Percentiles rank a stretch among this genome's conserved stretches.
Conservation (phyloP, 1,140 invertebrate genomes). For the Hyles vespertilio region DNA sequence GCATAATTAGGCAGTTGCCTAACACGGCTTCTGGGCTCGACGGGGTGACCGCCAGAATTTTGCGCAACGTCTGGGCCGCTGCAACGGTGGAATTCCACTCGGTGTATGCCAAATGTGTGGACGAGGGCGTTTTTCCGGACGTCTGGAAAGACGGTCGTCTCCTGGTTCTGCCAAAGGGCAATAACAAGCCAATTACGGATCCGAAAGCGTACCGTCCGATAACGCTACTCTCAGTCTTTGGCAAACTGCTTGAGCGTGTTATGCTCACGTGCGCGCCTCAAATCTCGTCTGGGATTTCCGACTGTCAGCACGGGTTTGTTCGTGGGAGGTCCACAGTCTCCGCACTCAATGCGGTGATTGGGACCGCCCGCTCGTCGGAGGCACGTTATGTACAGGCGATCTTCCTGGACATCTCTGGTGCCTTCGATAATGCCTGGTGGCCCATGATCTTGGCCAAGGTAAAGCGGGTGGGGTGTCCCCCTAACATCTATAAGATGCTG, state of each 20-base stretch:
- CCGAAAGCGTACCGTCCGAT: conserved; percentile 8
- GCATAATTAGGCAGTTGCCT: conserved; percentile 17
- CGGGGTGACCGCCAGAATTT: conserved; percentile 22
- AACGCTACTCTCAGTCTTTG: conserved; percentile 24
- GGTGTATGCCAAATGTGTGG: not conserved
- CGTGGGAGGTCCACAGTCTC: conserved; percentile 51
- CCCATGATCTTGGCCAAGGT: no score
- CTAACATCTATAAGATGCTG: no score
- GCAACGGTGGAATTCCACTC: conserved; percentile 5
- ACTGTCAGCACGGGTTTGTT: conserved; percentile 44
- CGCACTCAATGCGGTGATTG: no score
- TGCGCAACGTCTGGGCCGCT: conserved; percentile 6
- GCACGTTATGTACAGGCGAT: conserved; percentile 39
- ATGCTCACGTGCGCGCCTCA: conserved; percentile 31
- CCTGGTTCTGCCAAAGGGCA: conserved; percentile 6
- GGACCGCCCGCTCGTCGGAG: conserved; percentile 35
- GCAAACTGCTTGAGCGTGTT: conserved; percentile 56
- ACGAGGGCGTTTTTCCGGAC: conserved; percentile 6
- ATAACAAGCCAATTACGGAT: not conserved
- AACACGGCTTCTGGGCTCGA: conserved; percentile 47
- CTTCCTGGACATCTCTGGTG: conserved; percentile 64
- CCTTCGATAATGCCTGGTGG: conserved; percentile 23
- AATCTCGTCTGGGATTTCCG: conserved; percentile 18
- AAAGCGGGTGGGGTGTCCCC: no score
- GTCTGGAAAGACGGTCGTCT: conserved; percentile 9